Evolutionary conservation across 92 coral and sea anemone genomes (phyloP).

Genomic region (Chrysogorgia sp.): DNA sequence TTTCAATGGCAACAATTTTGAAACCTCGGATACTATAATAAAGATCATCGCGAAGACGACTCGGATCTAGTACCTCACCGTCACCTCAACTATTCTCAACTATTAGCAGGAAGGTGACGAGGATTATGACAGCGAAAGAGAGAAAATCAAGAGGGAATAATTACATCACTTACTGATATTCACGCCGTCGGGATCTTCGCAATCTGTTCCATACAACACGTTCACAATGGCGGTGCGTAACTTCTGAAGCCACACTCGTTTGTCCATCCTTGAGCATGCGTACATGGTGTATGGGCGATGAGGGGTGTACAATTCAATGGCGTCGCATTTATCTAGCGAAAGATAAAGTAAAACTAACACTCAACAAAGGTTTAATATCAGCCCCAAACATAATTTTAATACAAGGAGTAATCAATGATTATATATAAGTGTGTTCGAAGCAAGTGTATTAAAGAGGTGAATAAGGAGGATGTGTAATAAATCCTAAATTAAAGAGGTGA

Average conservation of each 20-base stretch:
- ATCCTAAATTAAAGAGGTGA: too few species aligned
- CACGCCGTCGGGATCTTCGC: slow-evolving; percentile 66
- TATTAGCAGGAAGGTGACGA: slow-evolving; percentile 14
- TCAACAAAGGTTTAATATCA: neutral
- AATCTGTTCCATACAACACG: slow-evolving; percentile 32
- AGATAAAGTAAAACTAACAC: neutral
- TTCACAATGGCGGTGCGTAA: slow-evolving; percentile 59
- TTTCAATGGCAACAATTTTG: too few species aligned
- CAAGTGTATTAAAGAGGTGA: too few species aligned
- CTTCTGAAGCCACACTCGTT: slow-evolving; percentile 90
- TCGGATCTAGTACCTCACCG: too few species aligned
- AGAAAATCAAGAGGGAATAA: neutral
- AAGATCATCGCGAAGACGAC: neutral
- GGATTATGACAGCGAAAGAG: neutral
- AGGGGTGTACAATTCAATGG: slow-evolving; percentile 89
- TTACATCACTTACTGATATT: slow-evolving; percentile 66
- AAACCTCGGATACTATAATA: too few species aligned
- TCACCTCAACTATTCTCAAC: neutral
- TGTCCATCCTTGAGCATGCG: slow-evolving; percentile 81
- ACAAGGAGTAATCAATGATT: too few species aligned
- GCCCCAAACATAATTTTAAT: too few species aligned
- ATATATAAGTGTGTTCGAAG: too few species aligned
- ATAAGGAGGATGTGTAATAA: too few species aligned
- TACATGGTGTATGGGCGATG: slow-evolving; percentile 90
- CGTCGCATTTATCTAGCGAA: slow-evolving; percentile 76